These are phyloP conservation scores for Himalopsyche anomala DNA, from an alignment of 2,888 invertebrate genomes.

Conservation along the genomic window DNA sequence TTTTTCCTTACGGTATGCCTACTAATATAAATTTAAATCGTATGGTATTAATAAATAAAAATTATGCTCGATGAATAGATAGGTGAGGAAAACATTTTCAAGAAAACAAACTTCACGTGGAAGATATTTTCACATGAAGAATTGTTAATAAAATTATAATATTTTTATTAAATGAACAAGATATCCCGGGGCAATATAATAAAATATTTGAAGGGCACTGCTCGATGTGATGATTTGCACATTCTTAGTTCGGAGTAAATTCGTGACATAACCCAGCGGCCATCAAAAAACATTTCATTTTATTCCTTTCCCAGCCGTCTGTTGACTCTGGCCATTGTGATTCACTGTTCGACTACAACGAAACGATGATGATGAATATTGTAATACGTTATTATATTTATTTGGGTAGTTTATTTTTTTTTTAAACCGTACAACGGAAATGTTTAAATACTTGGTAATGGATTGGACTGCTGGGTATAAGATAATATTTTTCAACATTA, in stretches of 20 bases:
- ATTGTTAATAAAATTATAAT: too few species aligned
- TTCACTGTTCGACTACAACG: constrained; percentile 19
- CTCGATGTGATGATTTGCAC: constrained; percentile 25
- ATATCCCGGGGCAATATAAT: neutral
- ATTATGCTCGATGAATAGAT: too few species aligned
- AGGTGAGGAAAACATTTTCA: too few species aligned
- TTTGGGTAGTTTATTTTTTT: too few species aligned
- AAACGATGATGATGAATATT: constrained; percentile 20
- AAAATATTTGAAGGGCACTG: constrained; percentile 8
- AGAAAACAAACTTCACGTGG: too few species aligned
- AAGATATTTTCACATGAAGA: too few species aligned
- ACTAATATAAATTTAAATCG: too few species aligned
- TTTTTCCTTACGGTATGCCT: too few species aligned
- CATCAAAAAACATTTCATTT: constrained; percentile 16
- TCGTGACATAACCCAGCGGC: constrained; percentile 38
- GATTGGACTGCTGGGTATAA: too few species aligned
- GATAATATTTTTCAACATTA: too few species aligned
- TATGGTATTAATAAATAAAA: too few species aligned
- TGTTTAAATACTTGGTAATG: neutral
- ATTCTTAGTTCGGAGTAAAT: constrained; percentile 38
- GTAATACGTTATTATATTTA: neutral
- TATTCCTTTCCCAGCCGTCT: constrained; percentile 24
- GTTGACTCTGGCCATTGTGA: constrained; percentile 32
- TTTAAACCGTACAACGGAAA: neutral
- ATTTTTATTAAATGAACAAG: too few species aligned